Evolutionary conservation across 2,113 vertebrate species (phyloP).

Genomic region (Colossoma macropomum): DNA sequence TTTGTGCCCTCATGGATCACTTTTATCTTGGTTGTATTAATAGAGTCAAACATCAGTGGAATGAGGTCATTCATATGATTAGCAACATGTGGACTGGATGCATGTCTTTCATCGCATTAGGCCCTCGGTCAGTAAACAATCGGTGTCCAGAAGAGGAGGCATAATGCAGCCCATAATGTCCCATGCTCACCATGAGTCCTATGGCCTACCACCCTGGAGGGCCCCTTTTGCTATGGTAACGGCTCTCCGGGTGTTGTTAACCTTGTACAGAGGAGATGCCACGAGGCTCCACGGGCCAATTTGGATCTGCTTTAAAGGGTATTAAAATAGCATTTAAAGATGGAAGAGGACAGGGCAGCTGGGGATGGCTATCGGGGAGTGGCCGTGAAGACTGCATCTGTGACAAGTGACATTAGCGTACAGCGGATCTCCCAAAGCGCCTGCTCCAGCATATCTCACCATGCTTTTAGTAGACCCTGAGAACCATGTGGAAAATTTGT

Average conservation of each 20-base stretch:
- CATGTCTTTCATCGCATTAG: neutral
- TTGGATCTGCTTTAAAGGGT: constrained; percentile 46
- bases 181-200: constrained; percentile 20
- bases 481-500: neutral
- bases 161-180: constrained; percentile 35
- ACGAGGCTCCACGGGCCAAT: constrained; percentile 22
- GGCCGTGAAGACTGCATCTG: constrained; percentile 44
- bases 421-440: neutral
- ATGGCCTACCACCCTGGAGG: constrained; percentile 24
- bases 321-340: constrained; percentile 63
- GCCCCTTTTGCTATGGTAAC: constrained; percentile 49
- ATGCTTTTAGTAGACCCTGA: neutral
- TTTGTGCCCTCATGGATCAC: neutral
- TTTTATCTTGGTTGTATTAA: neutral
- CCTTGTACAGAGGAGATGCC: constrained; percentile 49
- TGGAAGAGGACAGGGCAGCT: constrained; percentile 48
- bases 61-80: neutral
- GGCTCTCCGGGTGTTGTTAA: constrained; percentile 52
- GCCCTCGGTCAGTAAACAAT: constrained; percentile 40
- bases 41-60: constrained; percentile 1
- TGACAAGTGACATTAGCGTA: constrained; percentile 65
- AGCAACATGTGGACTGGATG: neutral
- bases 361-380: constrained; percentile 40
- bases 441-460: neutral
- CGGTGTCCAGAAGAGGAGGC: constrained; percentile 8